Percentiles rank a stretch among this genome's conserved stretches.
These are phyloP conservation scores for Caenorhabditis wallacei DNA, from an alignment of 2,888 invertebrate genomes.

Conservation along the genomic window DNA sequence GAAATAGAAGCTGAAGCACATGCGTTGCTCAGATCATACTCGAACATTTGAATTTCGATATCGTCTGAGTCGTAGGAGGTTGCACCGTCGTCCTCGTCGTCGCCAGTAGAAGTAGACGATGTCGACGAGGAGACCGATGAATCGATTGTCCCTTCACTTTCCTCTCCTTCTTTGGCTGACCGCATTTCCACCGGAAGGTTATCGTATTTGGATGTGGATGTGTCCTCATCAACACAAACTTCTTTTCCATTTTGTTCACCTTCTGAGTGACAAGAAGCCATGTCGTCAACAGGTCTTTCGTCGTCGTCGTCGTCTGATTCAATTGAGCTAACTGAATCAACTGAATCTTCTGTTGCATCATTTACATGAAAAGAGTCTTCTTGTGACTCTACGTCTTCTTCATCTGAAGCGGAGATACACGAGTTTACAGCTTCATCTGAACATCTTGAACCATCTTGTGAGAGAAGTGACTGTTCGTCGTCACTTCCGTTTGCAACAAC, in stretches of 20 bases:
- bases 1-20: slow-evolving; percentile 58
- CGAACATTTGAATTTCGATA: slow-evolving; percentile 64
- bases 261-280: slow-evolving; percentile 56
- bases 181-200: slow-evolving; percentile 61
- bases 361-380: slow-evolving; percentile 59
- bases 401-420: slow-evolving; percentile 46
- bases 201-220: slow-evolving; percentile 51
- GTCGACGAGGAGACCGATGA: slow-evolving; percentile 50
- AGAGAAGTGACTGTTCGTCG: slow-evolving; percentile 43
- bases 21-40: slow-evolving; percentile 49
- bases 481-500: slow-evolving; percentile 29
- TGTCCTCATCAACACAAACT: slow-evolving; percentile 38
- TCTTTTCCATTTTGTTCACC: slow-evolving; percentile 30
- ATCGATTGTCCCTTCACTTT: slow-evolving; percentile 51
- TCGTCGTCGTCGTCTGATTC: slow-evolving; percentile 41
- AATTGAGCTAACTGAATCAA: slow-evolving; percentile 43
- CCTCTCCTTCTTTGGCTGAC: slow-evolving; percentile 49
- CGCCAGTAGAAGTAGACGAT: slow-evolving; percentile 50
- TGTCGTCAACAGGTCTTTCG: slow-evolving; percentile 17
- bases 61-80: slow-evolving; percentile 59
- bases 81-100: slow-evolving; percentile 45
- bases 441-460: slow-evolving; percentile 58
- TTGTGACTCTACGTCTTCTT: slow-evolving; percentile 59
- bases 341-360: slow-evolving; percentile 49
- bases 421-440: slow-evolving; percentile 53